Conservation (phyloP, 2,797 vertebrate genomes). For the Eleutherodactylus coqui region DNA sequence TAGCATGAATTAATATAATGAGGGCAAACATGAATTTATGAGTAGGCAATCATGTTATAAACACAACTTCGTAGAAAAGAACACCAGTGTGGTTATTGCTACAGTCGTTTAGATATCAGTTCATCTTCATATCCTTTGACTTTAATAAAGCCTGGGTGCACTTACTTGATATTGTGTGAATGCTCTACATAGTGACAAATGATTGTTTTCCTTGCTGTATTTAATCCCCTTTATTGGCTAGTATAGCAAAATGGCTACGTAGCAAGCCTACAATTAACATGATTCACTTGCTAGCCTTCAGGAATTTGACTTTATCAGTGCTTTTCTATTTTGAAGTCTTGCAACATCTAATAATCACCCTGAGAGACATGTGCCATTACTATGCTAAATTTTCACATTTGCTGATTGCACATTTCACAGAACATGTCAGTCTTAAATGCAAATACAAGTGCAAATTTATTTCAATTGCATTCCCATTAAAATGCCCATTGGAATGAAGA, state of each 20-base stretch:
- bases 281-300: not conserved
- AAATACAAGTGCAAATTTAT: slow-evolving; percentile 23
- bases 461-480: slow-evolving; percentile 29
- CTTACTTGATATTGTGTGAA: not conserved
- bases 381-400: slow-evolving; percentile 36
- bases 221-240: not conserved
- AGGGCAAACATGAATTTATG: not conserved
- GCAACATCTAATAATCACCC: slow-evolving; percentile 1
- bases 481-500: slow-evolving; percentile 9
- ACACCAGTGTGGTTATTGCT: not conserved
- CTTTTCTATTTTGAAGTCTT: not conserved
- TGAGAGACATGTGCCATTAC: slow-evolving; percentile 2
- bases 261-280: not conserved
- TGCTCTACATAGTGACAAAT: not conserved
- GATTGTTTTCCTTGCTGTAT: not conserved
- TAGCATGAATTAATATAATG: not conserved
- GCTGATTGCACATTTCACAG: slow-evolving; percentile 40
- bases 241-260: not conserved
- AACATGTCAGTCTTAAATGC: slow-evolving; percentile 35
- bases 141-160: not conserved
- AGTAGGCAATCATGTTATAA: not conserved
- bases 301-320: not conserved
- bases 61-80: not conserved
- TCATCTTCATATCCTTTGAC: not conserved
- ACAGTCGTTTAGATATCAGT: not conserved